phyloP scores from a whole-genome alignment of 2,113 vertebrate species.

The Cyprinodon brontotheroides region DNA sequence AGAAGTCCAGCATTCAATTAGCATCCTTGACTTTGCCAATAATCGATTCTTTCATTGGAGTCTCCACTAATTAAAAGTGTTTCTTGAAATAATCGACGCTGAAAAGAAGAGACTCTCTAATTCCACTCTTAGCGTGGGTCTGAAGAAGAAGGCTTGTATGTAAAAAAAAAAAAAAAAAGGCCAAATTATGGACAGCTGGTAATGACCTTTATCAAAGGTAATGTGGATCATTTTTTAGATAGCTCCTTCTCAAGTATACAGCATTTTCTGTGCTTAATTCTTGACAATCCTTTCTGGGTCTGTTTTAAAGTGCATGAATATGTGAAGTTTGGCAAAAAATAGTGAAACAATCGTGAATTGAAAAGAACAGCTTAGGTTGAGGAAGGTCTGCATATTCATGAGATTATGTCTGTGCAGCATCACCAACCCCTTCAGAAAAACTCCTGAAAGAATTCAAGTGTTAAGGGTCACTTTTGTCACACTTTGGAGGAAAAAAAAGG shows the following conservation, averaged over 20 bases:
- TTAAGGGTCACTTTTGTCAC: constrained; percentile 56
- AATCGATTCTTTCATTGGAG: constrained; percentile 81
- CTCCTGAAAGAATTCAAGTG: not conserved
- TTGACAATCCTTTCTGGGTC: too few relatives aligned
- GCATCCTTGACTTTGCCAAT: constrained; percentile 83
- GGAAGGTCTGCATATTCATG: constrained; percentile 67
- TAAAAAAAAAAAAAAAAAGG: constrained; percentile 21
- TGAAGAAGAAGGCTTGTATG: constrained; percentile 29
- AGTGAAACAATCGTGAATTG: constrained; percentile 63
- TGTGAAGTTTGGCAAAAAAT: constrained; percentile 34
- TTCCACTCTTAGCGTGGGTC: constrained; percentile 62
- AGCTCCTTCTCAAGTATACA: not conserved
- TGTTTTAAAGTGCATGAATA: constrained; percentile 1
- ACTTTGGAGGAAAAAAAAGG: not conserved
- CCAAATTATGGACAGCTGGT: constrained; percentile 39
- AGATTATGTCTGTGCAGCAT: constrained; percentile 50
- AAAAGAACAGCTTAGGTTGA: constrained; percentile 48
- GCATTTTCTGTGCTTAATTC: not conserved
- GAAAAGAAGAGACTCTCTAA: constrained; percentile 73
- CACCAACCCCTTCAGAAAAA: constrained; percentile 55
- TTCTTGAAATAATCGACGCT: constrained; percentile 79
- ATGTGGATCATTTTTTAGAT: not conserved
- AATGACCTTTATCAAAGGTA: not conserved
- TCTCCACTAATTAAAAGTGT: constrained; percentile 79
- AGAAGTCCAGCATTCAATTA: constrained; percentile 85